Evolutionary conservation across 2,888 invertebrate species (phyloP).

Genomic region (Drosophila antonietae): DNA sequence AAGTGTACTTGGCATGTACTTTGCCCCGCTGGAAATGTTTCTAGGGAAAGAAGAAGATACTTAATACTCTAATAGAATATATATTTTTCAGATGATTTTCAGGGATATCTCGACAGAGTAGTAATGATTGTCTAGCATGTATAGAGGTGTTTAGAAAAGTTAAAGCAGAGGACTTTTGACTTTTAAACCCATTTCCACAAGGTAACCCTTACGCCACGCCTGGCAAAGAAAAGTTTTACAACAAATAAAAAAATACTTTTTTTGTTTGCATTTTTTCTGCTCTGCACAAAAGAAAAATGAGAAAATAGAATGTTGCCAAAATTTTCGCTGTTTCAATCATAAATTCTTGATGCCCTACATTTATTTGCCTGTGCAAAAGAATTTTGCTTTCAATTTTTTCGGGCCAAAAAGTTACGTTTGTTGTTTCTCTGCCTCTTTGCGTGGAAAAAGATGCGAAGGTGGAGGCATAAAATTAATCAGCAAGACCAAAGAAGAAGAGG

Average conservation of each 20-base stretch:
- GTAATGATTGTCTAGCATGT: neutral
- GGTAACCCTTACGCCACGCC: neutral
- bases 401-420: neutral
- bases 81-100: neutral
- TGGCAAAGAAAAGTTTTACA: neutral
- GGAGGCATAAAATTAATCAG: conserved; percentile 5
- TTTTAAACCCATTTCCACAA: neutral
- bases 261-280: neutral
- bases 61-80: neutral
- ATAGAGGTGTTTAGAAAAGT: neutral
- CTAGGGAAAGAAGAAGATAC: neutral
- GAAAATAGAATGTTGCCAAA: conserved; percentile 18
- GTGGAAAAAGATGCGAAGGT: conserved; percentile 13
- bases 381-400: conserved; percentile 24
- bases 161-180: neutral
- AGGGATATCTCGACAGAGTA: too few relatives aligned
- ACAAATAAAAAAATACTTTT: neutral
- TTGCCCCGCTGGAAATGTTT: neutral
- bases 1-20: neutral
- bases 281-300: conserved; percentile 5
- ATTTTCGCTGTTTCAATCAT: conserved; percentile 36
- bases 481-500: conserved; percentile 9
- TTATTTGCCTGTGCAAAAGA: conserved; percentile 16
- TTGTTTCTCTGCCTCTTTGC: neutral
- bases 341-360: conserved; percentile 33